These are phyloP conservation scores for Coremacera marginata DNA, from an alignment of 2,888 invertebrate genomes.

Conservation along the genomic window DNA sequence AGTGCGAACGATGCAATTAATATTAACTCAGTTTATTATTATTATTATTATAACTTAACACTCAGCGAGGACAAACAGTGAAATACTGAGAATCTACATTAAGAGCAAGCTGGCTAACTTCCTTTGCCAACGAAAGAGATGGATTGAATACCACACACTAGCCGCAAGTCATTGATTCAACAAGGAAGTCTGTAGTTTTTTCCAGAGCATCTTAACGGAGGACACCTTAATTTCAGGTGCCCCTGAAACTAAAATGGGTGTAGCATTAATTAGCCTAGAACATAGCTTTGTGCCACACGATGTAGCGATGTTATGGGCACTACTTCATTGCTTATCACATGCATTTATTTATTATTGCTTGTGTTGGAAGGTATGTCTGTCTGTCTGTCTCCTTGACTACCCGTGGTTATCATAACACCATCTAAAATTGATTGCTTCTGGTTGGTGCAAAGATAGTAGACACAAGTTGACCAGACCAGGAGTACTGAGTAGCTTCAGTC, in stretches of 20 bases:
- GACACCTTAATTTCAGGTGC: too few species aligned
- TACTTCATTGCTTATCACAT: background rate
- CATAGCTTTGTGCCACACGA: background rate
- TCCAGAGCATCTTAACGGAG: too few species aligned
- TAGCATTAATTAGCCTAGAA: constrained; percentile 35
- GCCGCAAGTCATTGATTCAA: too few species aligned
- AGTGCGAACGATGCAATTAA: constrained; percentile 68
- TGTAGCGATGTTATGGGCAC: background rate
- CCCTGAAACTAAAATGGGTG: constrained; percentile 41
- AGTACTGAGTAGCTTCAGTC: too few species aligned
- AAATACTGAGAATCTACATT: background rate
- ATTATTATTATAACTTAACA: background rate
- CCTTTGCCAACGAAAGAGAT: too few species aligned
- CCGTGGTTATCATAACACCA: constrained; percentile 63
- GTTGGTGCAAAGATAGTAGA: constrained; percentile 60
- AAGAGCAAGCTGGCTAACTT: too few species aligned
- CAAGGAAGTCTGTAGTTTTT: too few species aligned
- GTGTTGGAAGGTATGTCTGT: background rate
- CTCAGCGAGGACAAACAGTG: background rate
- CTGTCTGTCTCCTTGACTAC: constrained; percentile 49
- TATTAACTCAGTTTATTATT: constrained; percentile 62
- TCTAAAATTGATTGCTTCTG: constrained; percentile 64
- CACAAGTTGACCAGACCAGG: background rate
- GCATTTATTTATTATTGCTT: background rate
- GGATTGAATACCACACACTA: too few species aligned